phyloP scores from a whole-genome alignment of 1,140 invertebrate genomes.

The Mactra quadrangularis region DNA sequence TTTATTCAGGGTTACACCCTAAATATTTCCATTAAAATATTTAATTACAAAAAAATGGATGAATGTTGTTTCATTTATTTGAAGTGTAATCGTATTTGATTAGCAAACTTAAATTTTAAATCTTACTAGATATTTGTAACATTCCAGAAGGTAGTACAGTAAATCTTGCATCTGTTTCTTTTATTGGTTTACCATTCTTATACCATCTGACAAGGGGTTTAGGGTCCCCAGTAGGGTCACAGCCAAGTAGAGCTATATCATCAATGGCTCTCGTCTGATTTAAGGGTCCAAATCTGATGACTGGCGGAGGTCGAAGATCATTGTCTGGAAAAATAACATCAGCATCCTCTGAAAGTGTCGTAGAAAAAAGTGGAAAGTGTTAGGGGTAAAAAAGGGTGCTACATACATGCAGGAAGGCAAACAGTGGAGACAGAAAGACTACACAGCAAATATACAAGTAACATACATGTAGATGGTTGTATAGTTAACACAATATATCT shows the following conservation, averaged over 20 bases:
- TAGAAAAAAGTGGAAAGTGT: slow-evolving; percentile 46
- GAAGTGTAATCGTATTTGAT: no score
- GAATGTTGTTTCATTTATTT: no score
- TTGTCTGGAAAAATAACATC: slow-evolving; percentile 71
- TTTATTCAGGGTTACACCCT: no score
- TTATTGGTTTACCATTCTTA: slow-evolving; percentile 88
- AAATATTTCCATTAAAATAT: no score
- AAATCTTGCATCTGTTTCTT: slow-evolving; percentile 85
- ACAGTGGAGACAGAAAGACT: not conserved
- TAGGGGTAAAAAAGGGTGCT: slow-evolving; percentile 19
- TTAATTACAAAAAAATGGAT: no score
- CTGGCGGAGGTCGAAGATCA: slow-evolving; percentile 87
- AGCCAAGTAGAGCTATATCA: slow-evolving; percentile 91
- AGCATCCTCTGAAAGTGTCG: slow-evolving; percentile 39
- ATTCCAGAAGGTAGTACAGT: slow-evolving; percentile 89
- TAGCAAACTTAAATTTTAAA: no score
- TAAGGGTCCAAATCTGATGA: slow-evolving; percentile 93
- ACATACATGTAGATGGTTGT: no score
- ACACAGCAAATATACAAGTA: no score
- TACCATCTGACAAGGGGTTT: slow-evolving; percentile 92
- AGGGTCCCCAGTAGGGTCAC: slow-evolving; percentile 88
- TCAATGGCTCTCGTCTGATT: slow-evolving; percentile 95
- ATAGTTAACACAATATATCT: no score
- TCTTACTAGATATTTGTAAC: slow-evolving; percentile 90
- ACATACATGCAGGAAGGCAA: slow-evolving; percentile 45